Evolutionary conservation across 2,797 vertebrate genomes (phyloP), one percentile per base, ranked within the genome.

Genomic region (Gymnodraco acuticeps): DNA sequence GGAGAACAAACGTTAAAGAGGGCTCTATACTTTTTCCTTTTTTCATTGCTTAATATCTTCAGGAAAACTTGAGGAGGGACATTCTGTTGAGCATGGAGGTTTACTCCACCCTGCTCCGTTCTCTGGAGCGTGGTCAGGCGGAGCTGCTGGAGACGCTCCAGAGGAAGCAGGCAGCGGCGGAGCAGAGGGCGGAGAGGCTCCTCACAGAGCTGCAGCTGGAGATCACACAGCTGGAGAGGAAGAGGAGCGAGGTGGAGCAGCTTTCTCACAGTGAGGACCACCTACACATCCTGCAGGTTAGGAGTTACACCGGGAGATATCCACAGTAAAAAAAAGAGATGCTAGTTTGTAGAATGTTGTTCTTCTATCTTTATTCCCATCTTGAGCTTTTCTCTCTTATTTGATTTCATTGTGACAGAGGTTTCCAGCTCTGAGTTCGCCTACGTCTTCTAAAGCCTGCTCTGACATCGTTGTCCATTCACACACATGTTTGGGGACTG

Each of bases 261-360:
- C 89, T 94, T 8, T 82, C 70, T 47, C 70, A 78, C 64, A 85
- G 89, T 2, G 88, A 94, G n/a, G 93, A 94, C 76, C 90, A 93
- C 75, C 82, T 94, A 33, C 77, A 82, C 56, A 75, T 94, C 12
- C 77, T 95, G 55, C 90, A 95, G 93, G 90, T 92, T 46, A 71
- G 72, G 23, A 10, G 38, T 55, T 13, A 31, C 1, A 10, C 2
- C 38, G 41, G n/a, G 10, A 14, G 4, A 56, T 15, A 52, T 51
- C 48, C 41, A 60, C n/a, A 38, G 33, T 38, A 9, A 9, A 38
- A 43, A 31, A 41, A 60, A 0, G 3, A 47, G 19, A 16, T 55
- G 1, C 27, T 12, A 41, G n/a, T 56, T 38, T 38, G 33, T 38
- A 38, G 33, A 38, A 46, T 19, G 51, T 10, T 65, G 13, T 48